Evolutionary conservation across 1,140 invertebrate genomes (phyloP), one percentile per base, ranked within the genome.

Genomic region (Diorhabda carinulata): DNA sequence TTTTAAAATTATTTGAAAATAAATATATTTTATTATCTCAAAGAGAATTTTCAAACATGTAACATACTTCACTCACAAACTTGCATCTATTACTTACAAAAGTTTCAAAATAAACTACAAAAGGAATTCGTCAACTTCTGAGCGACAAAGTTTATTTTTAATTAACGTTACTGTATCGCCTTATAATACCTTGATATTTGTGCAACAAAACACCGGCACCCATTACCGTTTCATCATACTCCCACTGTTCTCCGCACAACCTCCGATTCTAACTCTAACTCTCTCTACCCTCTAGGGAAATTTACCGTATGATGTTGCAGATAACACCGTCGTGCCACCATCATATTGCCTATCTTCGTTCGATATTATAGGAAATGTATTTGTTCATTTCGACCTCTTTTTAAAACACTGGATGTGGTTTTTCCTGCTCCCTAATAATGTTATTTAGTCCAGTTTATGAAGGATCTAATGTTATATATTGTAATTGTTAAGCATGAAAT

Each of bases 301-400:
- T 76, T 76, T 76, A 71, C 70, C 73, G 72, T 69, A 73, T 75
- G 73, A 75, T 76, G 73, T 71, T 72, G 74, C 74, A 72, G 72
- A 75, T 76, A 76, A 75, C 74, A 71, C 70, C 47, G 47, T n/a
- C 6, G 47, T 8, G 47, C 47, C 6, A 52, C 47, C 47, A 4
- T n/a, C 47, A n/a, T 52, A 52, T 52, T 52, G 6, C 47, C 47
- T n/a, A n/a, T 52, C 47, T n/a, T 4, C 71, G 73, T 72, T 72
- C 74, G 72, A 72, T 74, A 70, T 74, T 72, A 72, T 72, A 72
- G 74, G 70, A 52, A 52, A n/a, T 76, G 74, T 69, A 73, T 72
- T 73, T 70, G 70, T 73, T 75, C 72, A 72, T 75, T 71, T 71
- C 62, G 62, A 40, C 43, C 25, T 61, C 59, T 61, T 61, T 52